Percentiles rank a stretch among this genome's conserved stretches.
phyloP scores from a whole-genome alignment of 2,113 vertebrate genomes.

The Pomatostomus ruficeps region DNA sequence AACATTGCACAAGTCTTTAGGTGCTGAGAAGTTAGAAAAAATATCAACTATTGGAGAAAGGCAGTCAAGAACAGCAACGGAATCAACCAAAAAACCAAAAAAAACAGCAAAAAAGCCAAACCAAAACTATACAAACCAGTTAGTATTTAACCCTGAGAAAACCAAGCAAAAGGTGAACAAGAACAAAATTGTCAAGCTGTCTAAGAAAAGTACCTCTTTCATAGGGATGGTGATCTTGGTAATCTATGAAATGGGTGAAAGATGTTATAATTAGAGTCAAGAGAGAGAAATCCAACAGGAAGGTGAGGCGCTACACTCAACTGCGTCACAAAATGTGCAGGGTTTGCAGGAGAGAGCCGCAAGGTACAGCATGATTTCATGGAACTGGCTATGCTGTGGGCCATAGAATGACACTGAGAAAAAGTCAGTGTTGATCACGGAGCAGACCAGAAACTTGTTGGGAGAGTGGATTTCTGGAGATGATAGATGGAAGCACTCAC shows the following conservation, averaged over 20 bases:
- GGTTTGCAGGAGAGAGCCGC: constrained; percentile 26
- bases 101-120: neutral
- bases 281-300: constrained; percentile 45
- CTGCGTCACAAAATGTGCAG: neutral
- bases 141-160: constrained; percentile 34
- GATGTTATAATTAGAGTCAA: constrained; percentile 14
- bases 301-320: constrained; percentile 28
- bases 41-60: constrained; percentile 19
- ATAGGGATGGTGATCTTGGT: constrained; percentile 7
- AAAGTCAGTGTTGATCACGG: constrained; percentile 22
- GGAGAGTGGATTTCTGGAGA: constrained; percentile 33
- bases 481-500: constrained; percentile 12
- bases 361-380: constrained; percentile 1
- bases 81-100: neutral
- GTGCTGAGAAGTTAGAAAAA: constrained; percentile 26
- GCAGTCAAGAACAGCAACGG: constrained; percentile 5
- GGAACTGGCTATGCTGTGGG: constrained; percentile 35
- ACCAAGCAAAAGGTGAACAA: constrained; percentile 36
- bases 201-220: neutral
- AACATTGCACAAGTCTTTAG: constrained; percentile 14
- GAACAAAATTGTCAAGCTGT: constrained; percentile 3
- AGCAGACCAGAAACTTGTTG: constrained; percentile 52
- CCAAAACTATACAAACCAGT: neutral
- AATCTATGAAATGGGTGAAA: constrained; percentile 30
- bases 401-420: neutral